These are phyloP conservation scores for Tuberolachnus salignus DNA, from an alignment of 2,888 invertebrate genomes.

Conservation along the genomic window DNA sequence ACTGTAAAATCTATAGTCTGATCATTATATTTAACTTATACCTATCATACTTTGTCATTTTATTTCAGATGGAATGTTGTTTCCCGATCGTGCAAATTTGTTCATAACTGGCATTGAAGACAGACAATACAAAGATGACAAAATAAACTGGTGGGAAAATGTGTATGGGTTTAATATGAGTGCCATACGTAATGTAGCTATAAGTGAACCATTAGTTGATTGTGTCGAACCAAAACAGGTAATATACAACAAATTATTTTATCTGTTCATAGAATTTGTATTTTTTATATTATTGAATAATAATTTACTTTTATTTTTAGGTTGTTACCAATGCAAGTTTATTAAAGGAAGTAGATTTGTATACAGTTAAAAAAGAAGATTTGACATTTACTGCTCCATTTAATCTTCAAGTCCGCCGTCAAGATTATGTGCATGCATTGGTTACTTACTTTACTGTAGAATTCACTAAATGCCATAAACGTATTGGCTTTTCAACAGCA, in stretches of 20 bases:
- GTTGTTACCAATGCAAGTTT: conserved; percentile 94
- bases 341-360: conserved; percentile 96
- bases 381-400: conserved; percentile 90
- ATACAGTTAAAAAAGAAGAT: conserved; percentile 95
- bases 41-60: too few species aligned
- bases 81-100: conserved; percentile 78
- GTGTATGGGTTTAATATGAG: conserved; percentile 99
- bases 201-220: conserved; percentile 97
- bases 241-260: neutral
- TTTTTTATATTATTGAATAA: neutral
- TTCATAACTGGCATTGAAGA: conserved; percentile 95
- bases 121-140: conserved; percentile 99
- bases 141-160: conserved; percentile 99
- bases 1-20: too few species aligned
- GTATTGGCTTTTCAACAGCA: conserved; percentile 96
- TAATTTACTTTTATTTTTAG: conserved; percentile 62
- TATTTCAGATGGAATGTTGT: conserved; percentile 65
- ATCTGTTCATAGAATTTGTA: conserved; percentile 21
- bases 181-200: conserved; percentile 95
- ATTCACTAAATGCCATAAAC: conserved; percentile 98
- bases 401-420: conserved; percentile 76
- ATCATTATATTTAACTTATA: too few species aligned
- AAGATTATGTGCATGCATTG: conserved; percentile 96
- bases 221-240: conserved; percentile 97
- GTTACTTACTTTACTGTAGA: conserved; percentile 99